Percentiles rank a stretch among this genome's conserved stretches.
phyloP scores from a whole-genome alignment of 2,797 vertebrate species.

The Serranus cabrilla region DNA sequence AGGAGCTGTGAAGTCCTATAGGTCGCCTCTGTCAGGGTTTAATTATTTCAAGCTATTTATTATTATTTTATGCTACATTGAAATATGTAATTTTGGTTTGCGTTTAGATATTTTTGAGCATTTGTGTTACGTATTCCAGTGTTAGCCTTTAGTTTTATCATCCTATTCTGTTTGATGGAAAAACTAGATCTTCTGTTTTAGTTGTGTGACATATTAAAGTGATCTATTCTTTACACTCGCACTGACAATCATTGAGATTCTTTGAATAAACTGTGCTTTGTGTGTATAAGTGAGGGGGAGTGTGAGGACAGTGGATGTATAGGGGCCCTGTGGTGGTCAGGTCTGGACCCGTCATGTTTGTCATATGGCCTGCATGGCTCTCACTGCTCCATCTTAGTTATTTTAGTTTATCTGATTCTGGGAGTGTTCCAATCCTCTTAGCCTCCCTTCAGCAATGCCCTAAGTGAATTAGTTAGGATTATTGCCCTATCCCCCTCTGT shows the following conservation, averaged over 20 bases:
- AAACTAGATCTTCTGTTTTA: slow-evolving; percentile 63
- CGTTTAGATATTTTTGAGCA: slow-evolving; percentile 50
- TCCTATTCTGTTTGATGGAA: slow-evolving; percentile 50
- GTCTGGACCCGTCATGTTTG: slow-evolving; percentile 50
- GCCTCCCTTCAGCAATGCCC: slow-evolving; percentile 86
- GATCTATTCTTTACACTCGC: slow-evolving; percentile 53
- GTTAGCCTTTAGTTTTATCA: slow-evolving; percentile 58
- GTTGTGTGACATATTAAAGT: slow-evolving; percentile 78
- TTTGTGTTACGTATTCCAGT: slow-evolving; percentile 64
- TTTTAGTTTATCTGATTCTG: slow-evolving; percentile 90
- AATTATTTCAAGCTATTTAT: slow-evolving; percentile 63
- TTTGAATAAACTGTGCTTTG: background rate
- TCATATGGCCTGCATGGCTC: slow-evolving; percentile 59
- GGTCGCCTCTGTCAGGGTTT: slow-evolving; percentile 53
- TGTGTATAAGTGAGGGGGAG: background rate
- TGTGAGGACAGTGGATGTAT: background rate
- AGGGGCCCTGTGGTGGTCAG: slow-evolving; percentile 19
- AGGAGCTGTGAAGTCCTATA: slow-evolving; percentile 37
- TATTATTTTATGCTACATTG: slow-evolving; percentile 55
- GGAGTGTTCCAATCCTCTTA: slow-evolving; percentile 93
- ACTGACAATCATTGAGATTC: slow-evolving; percentile 41
- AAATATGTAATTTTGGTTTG: slow-evolving; percentile 55
- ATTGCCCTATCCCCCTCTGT: slow-evolving; percentile 69
- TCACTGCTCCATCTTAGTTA: slow-evolving; percentile 80
- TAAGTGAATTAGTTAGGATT: slow-evolving; percentile 91